Conservation (phyloP, 2,888 invertebrate genomes). For the Syrphus vitripennis region DNA sequence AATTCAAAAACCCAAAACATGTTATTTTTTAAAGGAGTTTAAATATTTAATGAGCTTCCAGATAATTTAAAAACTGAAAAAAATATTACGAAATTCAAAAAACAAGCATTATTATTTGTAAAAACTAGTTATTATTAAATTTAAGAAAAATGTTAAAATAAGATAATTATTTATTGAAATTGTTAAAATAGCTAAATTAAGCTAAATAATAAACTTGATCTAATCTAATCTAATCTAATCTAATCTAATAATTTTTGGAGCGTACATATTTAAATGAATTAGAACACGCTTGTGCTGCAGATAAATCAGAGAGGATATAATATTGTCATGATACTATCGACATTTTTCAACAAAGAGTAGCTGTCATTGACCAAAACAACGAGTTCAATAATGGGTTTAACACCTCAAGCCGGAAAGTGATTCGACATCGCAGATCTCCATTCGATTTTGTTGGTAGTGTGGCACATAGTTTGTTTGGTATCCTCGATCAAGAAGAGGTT, state of each 20-base stretch:
- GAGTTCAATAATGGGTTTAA: not conserved
- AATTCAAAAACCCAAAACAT: too few relatives aligned
- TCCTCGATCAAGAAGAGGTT: conserved; percentile 9
- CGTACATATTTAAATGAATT: not conserved
- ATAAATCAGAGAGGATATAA: not conserved
- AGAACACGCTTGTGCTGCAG: not conserved
- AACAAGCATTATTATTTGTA: too few relatives aligned
- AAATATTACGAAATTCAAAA: too few relatives aligned
- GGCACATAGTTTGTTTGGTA: conserved; percentile 5
- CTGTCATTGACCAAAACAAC: not conserved
- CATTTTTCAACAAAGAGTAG: not conserved
- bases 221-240: too few relatives aligned
- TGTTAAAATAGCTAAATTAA: too few relatives aligned
- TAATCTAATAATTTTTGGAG: not conserved
- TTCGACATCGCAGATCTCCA: conserved; percentile 16
- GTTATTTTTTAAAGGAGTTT: too few relatives aligned
- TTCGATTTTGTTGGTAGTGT: conserved; percentile 22
- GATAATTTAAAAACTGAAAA: too few relatives aligned
- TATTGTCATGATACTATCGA: not conserved
- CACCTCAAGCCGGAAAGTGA: not conserved
- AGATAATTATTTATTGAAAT: too few relatives aligned
- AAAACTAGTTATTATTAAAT: too few relatives aligned
- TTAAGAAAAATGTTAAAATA: too few relatives aligned
- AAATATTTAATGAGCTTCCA: too few relatives aligned
- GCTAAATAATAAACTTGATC: too few relatives aligned